Evolutionary conservation across 2,797 vertebrate species (phyloP), one percentile per base, ranked within the genome.

Genomic region (Chloroceryle inda): DNA sequence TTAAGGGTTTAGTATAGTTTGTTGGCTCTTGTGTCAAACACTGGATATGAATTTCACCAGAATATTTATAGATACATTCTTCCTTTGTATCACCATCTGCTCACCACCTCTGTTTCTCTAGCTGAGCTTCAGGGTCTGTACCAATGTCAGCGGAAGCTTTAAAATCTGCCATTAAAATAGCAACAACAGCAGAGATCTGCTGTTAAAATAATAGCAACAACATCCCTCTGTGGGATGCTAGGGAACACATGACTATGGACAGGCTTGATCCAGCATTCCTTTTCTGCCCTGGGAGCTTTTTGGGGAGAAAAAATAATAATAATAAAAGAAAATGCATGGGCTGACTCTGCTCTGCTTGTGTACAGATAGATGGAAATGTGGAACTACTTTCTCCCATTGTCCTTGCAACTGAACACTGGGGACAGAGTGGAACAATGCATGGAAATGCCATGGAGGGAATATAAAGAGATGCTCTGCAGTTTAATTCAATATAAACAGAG

Each of bases 81-180:
- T 92, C 73, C 85, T 96, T 95, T 85, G 58, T 89, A 85, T 91
- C 91, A 81, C 92, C 96, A 96, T 97, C 92, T 96, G 96, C 87
- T 96, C 75, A 5, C 96, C 95, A 96, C 89, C 92, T 97, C 95
- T 95, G 37, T 78, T 82, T 77, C 94, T 77, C 85, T 94, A 96
- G 85, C 89, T 72, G 79, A 96, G 87, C 85, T 96, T 89, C 82
- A 72, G 94, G 18, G 72, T 62, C 94, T 95, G 87, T 92, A 96
- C 85, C 94, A 94, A 85, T 91, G 96, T 96, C 92, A 95, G 85
- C 89, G 96, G 96, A 97, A 96, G 89, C 94, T 95, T 96, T 97
- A 95, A 96, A 97, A 96, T 85, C 82, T 94, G 87, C 94, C 92
- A 87, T 94, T 96, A 97, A 96, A 95, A 96, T 94, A 94, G 89